Evolutionary conservation across 2,797 vertebrate species (phyloP).

Genomic region (Clamator glandarius): DNA sequence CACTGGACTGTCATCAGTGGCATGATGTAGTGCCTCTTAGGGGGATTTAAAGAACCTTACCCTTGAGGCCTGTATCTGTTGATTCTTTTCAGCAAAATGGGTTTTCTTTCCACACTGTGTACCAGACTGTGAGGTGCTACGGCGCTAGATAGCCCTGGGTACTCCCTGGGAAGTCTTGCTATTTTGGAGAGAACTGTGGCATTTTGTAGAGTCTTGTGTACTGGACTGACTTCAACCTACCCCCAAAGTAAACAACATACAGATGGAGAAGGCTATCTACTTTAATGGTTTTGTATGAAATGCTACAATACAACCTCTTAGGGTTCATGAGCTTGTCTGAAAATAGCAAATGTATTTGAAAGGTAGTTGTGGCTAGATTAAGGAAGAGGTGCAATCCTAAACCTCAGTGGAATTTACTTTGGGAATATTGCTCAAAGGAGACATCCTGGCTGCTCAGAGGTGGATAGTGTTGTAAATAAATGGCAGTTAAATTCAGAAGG

Average conservation of each 20-base stretch:
- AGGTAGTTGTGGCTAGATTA: background rate
- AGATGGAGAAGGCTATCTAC: background rate
- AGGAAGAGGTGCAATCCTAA: background rate
- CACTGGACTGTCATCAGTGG: accelerated
- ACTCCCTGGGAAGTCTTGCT: constrained; percentile 80
- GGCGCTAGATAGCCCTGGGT: constrained; percentile 71
- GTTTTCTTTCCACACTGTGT: constrained; percentile 13
- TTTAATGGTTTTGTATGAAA: background rate
- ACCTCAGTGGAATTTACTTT: background rate
- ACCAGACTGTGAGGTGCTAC: constrained; percentile 77
- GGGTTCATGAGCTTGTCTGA: background rate
- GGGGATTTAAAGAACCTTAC: background rate
- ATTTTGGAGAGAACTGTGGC: constrained; percentile 71
- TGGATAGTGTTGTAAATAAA: background rate
- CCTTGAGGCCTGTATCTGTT: background rate
- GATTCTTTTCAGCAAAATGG: constrained; percentile 62
- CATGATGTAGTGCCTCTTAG: background rate
- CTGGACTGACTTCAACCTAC: background rate
- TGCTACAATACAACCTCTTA: background rate
- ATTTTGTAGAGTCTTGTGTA: constrained; percentile 10
- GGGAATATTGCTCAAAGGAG: background rate
- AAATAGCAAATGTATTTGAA: background rate
- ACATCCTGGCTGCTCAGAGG: background rate
- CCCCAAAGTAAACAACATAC: background rate
- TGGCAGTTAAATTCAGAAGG: background rate